Conservation (phyloP, 1,140 invertebrate species). For the Drosophila pectinifera region DNA sequence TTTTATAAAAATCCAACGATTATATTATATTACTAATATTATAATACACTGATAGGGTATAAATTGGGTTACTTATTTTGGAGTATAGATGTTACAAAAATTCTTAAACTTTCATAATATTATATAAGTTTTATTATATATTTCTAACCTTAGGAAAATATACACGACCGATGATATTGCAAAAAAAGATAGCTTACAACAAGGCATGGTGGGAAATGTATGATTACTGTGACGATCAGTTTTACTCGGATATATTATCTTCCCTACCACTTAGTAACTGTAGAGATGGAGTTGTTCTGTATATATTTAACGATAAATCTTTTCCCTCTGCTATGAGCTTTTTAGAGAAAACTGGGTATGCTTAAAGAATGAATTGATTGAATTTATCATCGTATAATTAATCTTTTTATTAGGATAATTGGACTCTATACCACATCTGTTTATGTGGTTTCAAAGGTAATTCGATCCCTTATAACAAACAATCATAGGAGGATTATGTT, state of each 20-base stretch:
- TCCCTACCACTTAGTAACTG: constrained; percentile 88
- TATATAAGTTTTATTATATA: not conserved
- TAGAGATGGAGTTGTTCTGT: constrained; percentile 88
- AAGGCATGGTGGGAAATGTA: constrained; percentile 92
- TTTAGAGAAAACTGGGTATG: constrained; percentile 96
- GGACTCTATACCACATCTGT: constrained; percentile 98
- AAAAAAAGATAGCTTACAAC: constrained; percentile 70
- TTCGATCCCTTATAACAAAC: constrained; percentile 91
- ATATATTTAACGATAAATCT: constrained; percentile 96
- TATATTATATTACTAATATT: no score
- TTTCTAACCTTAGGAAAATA: constrained; percentile 31
- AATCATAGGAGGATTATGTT: constrained; percentile 97
- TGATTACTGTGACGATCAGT: constrained; percentile 87
- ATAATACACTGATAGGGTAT: no score
- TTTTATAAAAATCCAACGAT: no score
- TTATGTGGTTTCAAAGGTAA: constrained; percentile 93
- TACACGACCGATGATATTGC: constrained; percentile 51
- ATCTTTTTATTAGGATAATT: constrained; percentile 91
- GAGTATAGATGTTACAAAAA: not conserved
- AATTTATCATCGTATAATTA: no score
- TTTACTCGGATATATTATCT: constrained; percentile 86
- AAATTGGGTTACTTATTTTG: no score
- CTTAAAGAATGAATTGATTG: constrained; percentile 19
- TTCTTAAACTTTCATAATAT: not conserved
- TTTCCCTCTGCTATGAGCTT: constrained; percentile 95